A percentile compares a stretch with the other conserved stretches of the same genome.
Conservation (phyloP, 92 coral and sea anemone species). For the Porites lobata region DNA sequence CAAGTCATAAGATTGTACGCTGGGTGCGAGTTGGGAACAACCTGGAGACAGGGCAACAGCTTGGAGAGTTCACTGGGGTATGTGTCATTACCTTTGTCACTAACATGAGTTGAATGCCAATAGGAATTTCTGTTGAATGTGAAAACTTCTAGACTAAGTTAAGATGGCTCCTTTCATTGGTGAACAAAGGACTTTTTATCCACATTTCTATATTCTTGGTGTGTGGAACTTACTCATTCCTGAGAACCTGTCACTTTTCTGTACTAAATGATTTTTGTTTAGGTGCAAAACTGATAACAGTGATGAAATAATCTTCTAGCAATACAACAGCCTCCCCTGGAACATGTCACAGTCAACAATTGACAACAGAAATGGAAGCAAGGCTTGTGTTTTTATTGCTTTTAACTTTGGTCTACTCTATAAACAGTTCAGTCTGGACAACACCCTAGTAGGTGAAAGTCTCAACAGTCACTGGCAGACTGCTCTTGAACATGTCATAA, state of each 20-base stretch:
- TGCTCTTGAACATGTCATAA: background rate
- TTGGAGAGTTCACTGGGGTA: background rate
- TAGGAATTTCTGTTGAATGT: background rate
- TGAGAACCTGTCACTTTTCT: too few species aligned
- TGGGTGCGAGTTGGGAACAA: slow-evolving; percentile 31
- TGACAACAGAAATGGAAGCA: too few species aligned
- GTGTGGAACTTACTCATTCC: too few species aligned
- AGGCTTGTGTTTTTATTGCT: too few species aligned
- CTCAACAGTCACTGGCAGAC: background rate
- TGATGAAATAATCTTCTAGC: too few species aligned
- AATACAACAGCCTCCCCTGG: too few species aligned
- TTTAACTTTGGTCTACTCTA: background rate
- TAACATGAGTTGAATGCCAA: background rate
- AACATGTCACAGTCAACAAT: too few species aligned
- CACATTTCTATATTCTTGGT: too few species aligned
- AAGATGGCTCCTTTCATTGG: too few species aligned
- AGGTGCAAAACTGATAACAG: too few species aligned
- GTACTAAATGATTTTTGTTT: too few species aligned
- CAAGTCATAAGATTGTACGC: background rate
- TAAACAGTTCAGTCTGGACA: background rate
- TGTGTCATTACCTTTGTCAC: background rate
- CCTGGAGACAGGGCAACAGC: background rate
- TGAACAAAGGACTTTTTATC: too few species aligned
- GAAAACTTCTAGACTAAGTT: background rate
- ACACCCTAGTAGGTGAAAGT: background rate